Evolutionary conservation across 2,113 vertebrate species (phyloP).

Genomic region (Nothoprocta perdicaria): DNA sequence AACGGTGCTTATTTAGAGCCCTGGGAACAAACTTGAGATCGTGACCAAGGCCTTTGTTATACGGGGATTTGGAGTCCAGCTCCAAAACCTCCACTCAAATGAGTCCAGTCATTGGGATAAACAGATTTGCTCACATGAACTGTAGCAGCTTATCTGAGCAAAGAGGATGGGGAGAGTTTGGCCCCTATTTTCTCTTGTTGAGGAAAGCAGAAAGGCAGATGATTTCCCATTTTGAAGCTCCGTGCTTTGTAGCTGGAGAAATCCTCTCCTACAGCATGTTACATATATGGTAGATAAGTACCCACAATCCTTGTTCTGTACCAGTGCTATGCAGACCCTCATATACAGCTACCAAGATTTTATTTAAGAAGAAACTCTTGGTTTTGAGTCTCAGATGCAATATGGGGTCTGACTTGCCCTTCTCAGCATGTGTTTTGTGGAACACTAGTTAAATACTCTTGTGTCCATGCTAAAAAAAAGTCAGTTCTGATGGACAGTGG

Average conservation of each 20-base stretch:
- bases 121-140: slow-evolving; percentile 28
- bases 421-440: background rate
- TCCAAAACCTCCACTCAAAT: background rate
- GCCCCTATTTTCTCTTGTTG: background rate
- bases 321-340: background rate
- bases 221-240: background rate
- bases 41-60: slow-evolving; percentile 4
- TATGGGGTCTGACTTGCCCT: background rate
- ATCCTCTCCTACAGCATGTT: background rate
- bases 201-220: background rate
- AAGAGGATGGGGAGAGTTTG: background rate
- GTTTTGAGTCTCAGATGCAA: background rate
- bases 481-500: background rate
- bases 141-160: slow-evolving; percentile 12
- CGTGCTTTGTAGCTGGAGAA: background rate
- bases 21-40: background rate
- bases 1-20: slow-evolving; percentile 9
- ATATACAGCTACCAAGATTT: slow-evolving; percentile 4
- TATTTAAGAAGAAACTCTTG: background rate
- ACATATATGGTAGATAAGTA: background rate
- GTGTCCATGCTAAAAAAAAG: background rate
- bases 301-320: background rate
- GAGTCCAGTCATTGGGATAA: background rate
- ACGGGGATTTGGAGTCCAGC: slow-evolving; percentile 22
- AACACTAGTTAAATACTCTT: slow-evolving; percentile 9